These are phyloP conservation scores for Hetaerina titia DNA, from an alignment of 2,888 invertebrate genomes.

Conservation along the genomic window DNA sequence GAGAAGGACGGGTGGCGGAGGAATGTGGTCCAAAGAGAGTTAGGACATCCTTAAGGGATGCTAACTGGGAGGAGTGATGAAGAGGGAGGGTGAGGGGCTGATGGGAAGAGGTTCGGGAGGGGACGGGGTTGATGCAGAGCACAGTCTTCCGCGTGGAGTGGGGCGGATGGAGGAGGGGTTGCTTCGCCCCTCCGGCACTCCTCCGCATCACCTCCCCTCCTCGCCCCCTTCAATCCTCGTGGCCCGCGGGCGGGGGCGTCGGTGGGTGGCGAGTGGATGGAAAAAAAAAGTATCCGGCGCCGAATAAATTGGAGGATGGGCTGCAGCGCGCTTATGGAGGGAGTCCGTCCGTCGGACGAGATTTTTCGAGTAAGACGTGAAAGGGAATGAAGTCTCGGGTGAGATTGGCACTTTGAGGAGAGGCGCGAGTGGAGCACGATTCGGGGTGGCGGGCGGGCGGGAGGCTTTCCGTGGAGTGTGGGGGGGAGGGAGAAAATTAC, in stretches of 20 bases:
- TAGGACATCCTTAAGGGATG: conserved; percentile 1
- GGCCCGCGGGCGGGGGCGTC: background rate
- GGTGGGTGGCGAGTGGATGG: background rate
- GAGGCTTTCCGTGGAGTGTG: background rate
- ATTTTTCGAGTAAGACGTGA: conserved; percentile 20
- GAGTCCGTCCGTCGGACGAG: background rate
- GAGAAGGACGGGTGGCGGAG: background rate
- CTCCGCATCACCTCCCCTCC: too few species aligned
- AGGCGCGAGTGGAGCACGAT: background rate
- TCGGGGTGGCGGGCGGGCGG: background rate
- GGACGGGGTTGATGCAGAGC: too few species aligned
- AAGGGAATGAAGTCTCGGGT: background rate
- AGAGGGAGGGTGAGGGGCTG: background rate
- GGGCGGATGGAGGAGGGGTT: too few species aligned
- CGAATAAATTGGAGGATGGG: background rate
- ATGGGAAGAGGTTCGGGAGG: too few species aligned
- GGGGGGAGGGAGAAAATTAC: background rate
- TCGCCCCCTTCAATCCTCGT: too few species aligned
- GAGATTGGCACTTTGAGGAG: background rate
- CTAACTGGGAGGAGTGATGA: conserved; percentile 14
- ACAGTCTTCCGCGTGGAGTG: too few species aligned
- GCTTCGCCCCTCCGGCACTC: too few species aligned
- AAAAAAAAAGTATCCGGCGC: background rate
- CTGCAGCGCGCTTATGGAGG: background rate
- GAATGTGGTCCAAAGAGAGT: background rate